phyloP scores from a whole-genome alignment of 2,888 invertebrate genomes.

The Cryptus viduatorius region DNA sequence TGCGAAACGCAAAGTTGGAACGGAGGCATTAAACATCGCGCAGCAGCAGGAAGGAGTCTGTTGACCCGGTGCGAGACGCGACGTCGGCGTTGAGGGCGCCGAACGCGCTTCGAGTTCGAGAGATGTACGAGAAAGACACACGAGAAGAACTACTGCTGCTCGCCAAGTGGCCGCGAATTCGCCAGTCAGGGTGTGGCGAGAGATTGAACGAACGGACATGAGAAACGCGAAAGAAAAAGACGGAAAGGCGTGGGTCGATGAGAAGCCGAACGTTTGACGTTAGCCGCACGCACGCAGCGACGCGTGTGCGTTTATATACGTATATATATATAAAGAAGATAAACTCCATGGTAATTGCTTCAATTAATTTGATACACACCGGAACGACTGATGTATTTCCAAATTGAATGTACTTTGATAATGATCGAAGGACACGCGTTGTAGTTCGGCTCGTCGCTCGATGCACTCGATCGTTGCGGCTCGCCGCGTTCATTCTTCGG shows the following conservation, averaged over 20 bases:
- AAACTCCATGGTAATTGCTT: conserved; percentile 52
- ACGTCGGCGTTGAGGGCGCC: conserved; percentile 41
- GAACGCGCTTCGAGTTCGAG: conserved; percentile 14
- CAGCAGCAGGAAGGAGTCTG: conserved; percentile 28
- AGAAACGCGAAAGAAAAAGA: conserved; percentile 55
- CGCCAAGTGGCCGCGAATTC: conserved; percentile 48
- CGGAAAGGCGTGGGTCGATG: conserved; percentile 66
- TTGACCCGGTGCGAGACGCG: conserved; percentile 50
- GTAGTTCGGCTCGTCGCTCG: not conserved
- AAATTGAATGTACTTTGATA: conserved; percentile 54
- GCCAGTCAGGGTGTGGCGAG: conserved; percentile 58
- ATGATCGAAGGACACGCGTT: conserved; percentile 21
- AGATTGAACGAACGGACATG: conserved; percentile 51
- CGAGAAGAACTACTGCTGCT: conserved; percentile 7
- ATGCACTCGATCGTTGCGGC: not conserved
- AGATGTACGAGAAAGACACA: conserved; percentile 27
- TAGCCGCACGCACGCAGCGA: conserved; percentile 18
- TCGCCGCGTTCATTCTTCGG: not conserved
- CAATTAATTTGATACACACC: conserved; percentile 52
- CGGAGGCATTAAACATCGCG: too few relatives aligned
- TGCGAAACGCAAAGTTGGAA: conserved; percentile 6
- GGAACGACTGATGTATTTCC: conserved; percentile 27
- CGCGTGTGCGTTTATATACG: too few relatives aligned
- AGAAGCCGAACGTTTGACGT: conserved; percentile 48
- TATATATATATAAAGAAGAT: conserved; percentile 15